phyloP scores from a whole-genome alignment of 2,797 vertebrate genomes.

The Platyrinchus mystaceus region DNA sequence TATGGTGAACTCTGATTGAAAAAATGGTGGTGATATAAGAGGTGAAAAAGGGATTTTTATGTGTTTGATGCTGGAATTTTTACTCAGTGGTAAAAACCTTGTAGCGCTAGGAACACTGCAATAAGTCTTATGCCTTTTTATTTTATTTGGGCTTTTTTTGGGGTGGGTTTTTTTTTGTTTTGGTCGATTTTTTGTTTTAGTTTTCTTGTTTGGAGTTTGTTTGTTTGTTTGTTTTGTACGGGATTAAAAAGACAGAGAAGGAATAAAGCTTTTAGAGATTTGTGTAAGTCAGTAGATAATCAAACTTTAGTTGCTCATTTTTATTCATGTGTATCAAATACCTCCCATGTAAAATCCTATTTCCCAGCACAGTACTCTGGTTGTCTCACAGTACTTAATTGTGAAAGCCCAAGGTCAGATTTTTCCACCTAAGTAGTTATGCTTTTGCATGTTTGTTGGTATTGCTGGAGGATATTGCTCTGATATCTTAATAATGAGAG shows the following conservation, averaged over 20 bases:
- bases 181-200: background rate
- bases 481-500: conserved; percentile 19
- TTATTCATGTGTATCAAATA: conserved; percentile 23
- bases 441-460: conserved; percentile 3
- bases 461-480: background rate
- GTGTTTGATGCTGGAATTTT: background rate
- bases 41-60: background rate
- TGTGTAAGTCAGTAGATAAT: background rate
- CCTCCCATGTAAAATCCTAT: background rate
- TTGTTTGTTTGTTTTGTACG: background rate
- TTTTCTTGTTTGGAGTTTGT: background rate
- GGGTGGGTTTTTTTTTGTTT: no score
- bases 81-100: background rate
- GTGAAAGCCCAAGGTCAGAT: conserved; percentile 34
- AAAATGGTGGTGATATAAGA: background rate
- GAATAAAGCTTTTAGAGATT: background rate
- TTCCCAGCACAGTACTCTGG: conserved; percentile 17
- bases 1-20: background rate
- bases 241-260: background rate
- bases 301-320: background rate
- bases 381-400: conserved; percentile 1
- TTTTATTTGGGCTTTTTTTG: background rate
- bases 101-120: background rate
- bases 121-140: background rate
- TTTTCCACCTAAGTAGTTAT: conserved; percentile 1